Evolutionary conservation across 2,113 vertebrate genomes (phyloP).

Genomic region (Rhea americana): DNA sequence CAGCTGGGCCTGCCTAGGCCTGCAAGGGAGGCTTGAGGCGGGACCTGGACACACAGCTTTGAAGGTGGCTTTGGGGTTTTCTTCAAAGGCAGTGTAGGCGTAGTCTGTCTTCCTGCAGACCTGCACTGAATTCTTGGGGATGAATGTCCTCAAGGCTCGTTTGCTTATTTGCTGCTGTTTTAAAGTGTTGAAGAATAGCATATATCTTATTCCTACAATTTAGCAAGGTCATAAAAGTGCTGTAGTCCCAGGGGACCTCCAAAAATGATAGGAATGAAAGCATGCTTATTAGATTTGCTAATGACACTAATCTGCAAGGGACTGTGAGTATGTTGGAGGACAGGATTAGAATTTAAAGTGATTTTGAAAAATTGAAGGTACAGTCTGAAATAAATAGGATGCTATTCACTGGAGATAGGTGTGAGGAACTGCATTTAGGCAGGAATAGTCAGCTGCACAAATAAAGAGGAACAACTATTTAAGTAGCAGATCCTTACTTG

Average conservation of each 20-base stretch:
- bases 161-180: background rate
- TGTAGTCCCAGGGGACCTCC: background rate
- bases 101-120: background rate
- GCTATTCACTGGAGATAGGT: background rate
- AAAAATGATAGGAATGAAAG: slow-evolving; percentile 38
- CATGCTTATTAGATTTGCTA: slow-evolving; percentile 53
- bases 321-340: background rate
- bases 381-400: slow-evolving; percentile 37
- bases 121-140: background rate
- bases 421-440: background rate
- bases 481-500: background rate
- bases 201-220: background rate
- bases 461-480: background rate
- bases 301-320: slow-evolving; percentile 42
- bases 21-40: background rate
- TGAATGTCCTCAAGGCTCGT: background rate
- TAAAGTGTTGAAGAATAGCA: background rate
- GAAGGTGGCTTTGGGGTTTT: background rate
- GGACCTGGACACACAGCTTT: background rate
- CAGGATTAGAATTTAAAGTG: slow-evolving; percentile 48
- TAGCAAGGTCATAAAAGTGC: slow-evolving; percentile 16
- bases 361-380: slow-evolving; percentile 42
- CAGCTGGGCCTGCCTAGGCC: background rate
- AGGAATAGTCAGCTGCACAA: background rate
- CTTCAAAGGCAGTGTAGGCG: background rate